phyloP scores from a whole-genome alignment of 2,113 vertebrate species.

The Zapus hudsonius region DNA sequence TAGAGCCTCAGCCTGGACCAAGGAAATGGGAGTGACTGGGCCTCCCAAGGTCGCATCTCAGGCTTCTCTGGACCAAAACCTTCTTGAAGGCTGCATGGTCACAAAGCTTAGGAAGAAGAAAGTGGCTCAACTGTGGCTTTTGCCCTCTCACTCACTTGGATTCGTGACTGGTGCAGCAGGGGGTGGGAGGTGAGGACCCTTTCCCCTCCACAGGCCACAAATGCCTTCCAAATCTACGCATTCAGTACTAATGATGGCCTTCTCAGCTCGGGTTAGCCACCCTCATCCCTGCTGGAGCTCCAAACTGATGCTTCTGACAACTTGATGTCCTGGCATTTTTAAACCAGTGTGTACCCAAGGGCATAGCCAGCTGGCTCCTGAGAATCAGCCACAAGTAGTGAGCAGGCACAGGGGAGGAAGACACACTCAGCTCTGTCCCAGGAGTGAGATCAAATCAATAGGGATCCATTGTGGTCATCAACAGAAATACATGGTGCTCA shows the following conservation, averaged over 20 bases:
- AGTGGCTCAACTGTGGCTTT: background rate
- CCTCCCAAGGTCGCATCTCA: background rate
- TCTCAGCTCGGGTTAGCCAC: background rate
- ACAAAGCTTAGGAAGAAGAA: background rate
- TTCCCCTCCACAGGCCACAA: background rate
- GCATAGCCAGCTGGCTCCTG: background rate
- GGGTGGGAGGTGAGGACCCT: too few relatives aligned
- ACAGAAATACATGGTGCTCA: background rate
- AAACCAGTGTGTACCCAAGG: background rate
- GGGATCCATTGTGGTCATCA: background rate
- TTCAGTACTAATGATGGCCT: background rate
- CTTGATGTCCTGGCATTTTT: background rate
- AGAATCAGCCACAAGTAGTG: background rate
- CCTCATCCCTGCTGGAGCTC: background rate
- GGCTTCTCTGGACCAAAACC: background rate
- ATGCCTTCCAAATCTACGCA: background rate
- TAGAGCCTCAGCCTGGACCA: background rate
- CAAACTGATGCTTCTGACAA: background rate
- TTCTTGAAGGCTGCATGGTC: background rate
- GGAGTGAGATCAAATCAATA: background rate
- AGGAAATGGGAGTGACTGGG: fast-evolving
- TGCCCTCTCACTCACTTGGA: fast-evolving
- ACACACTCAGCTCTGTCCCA: background rate
- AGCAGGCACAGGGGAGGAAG: background rate
- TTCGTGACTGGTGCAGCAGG: background rate